Conservation (phyloP, 2,113 vertebrate species). For the Hepsetus odoe region DNA sequence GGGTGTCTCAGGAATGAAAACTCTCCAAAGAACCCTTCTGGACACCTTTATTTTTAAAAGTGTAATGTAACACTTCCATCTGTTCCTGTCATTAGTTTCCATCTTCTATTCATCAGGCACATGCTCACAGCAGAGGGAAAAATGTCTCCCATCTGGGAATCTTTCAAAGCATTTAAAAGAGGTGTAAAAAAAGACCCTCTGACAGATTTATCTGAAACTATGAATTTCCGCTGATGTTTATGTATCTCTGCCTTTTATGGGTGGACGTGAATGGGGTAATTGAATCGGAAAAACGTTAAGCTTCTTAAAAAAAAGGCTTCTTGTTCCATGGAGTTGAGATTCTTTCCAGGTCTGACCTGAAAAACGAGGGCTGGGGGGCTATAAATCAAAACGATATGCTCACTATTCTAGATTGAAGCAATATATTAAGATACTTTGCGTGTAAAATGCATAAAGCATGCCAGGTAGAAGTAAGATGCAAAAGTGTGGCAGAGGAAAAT, state of each 20-base stretch:
- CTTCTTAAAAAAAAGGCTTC: constrained; percentile 61
- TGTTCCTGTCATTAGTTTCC: constrained; percentile 59
- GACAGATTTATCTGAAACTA: constrained; percentile 73
- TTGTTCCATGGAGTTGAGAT: constrained; percentile 36
- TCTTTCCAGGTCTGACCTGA: constrained; percentile 54
- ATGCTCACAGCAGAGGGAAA: constrained; percentile 57
- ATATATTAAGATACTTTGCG: constrained; percentile 27
- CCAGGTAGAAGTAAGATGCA: constrained; percentile 13
- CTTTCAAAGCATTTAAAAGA: constrained; percentile 70
- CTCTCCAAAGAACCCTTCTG: constrained; percentile 21
- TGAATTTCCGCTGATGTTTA: constrained; percentile 70
- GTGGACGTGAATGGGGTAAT: constrained; percentile 67
- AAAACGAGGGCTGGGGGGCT: constrained; percentile 53
- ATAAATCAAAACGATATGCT: constrained; percentile 62
- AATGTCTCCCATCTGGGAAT: constrained; percentile 61
- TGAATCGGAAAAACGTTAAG: constrained; percentile 67
- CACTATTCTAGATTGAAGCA: constrained; percentile 51
- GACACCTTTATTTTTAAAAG: not conserved
- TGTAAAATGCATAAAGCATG: constrained; percentile 23
- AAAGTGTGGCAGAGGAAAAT: not conserved
- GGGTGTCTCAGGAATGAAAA: not conserved
- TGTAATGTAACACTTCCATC: constrained; percentile 48
- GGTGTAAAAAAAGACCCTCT: constrained; percentile 57
- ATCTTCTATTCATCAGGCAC: constrained; percentile 59
- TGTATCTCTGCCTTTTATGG: constrained; percentile 69